Base-by-base conservation (phyloP, 2,888 invertebrate species). In the Luperina nickerlii region DNA sequence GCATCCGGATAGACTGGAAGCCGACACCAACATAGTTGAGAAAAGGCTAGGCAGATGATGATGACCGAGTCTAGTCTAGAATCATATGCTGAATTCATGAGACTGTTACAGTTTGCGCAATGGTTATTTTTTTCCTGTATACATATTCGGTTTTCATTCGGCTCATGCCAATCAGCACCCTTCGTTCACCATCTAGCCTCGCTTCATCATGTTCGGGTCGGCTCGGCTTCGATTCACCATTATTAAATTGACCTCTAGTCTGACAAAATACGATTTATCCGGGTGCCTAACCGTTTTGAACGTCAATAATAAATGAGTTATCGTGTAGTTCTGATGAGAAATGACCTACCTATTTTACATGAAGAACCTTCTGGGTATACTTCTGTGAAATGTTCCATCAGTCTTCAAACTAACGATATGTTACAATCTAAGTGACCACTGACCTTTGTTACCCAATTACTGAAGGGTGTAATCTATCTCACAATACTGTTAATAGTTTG, bases 401-500 rank as follows among this genome's bases (percentile, higher is more conserved):
- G 27, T 65, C 32, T 45, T n/a, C 9, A 24, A n/a, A 27, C 24
- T 45, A 51, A 42, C 3, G 20, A 70, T 27, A 18, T 51, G 15
- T 57, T 45, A 62, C 24, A 51, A 51, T 69, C 42, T n/a, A 27
- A 45, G 15, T 63, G 79, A 32, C 51, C 13, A 54, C 32, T 63
- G n/a, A 71, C n/a, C 32, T 63, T 8, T 20, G 32, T 5, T 38
- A 48, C 38, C 54, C 81, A 65, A 81, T 79, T 73, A 79, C 27
- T 48, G 24, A 57, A 57, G 27, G 27, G 27, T 65, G 18, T 68
- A 9, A 68, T 48, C 45, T 66, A 65, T 11, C 9, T 9, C 24
- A 45, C 2, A 54, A 51, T 38, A 51, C 51, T 7, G 20, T 18
- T 51, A 51, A 51, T 51, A 51, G 51, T 15, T 51, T 18, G 18